Evolutionary conservation across 92 coral and sea anemone species (phyloP), one percentile per base, ranked within the genome.

Genomic region (Actinernus sp.): DNA sequence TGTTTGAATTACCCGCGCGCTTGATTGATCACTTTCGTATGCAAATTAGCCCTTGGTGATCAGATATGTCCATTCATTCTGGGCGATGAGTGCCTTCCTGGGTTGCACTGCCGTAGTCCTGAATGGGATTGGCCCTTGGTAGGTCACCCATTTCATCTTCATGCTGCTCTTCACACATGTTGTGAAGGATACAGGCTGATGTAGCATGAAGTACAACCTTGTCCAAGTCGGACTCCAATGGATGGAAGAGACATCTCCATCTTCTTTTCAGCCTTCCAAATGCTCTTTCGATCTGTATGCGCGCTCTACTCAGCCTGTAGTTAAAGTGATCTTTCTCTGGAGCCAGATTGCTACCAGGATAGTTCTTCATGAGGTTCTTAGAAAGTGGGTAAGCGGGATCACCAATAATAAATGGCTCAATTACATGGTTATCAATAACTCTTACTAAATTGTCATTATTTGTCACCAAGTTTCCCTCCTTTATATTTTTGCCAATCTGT

Each of bases 331-430:
- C 74, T 61, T 71, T 80, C 54, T 80, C 87, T 29, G 74, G 60
- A 43, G 74, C 31, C 23, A 80, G 74, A 55, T 80, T 79, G 49
- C 43, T 30, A 33, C 87, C 87, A 52, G 87, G 73, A 51, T 70
- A 72, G 55, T 73, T 52, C 55, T 81, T 81, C 74, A 81, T 81
- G 31, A 81, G 55, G 43, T 73, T 70, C 47, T 81, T 81, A 49
- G 65, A 81, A 52, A 81, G 29, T 13, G 88, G 82, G 58, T 73
- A 81, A 51, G 88, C 88, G 72, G 76, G 88, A 62, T 81, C 71
- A 61, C 71, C 71, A 49, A 61, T 60, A 71, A 59, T 47, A 29
- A 59, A 59, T 71, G 79, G 79, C 31, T 71, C 79, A 30, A 71
- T 60, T 12, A 6, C 17, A n/a, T 52, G 61, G 9, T 28, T 49